Base-by-base conservation (phyloP, 2,113 vertebrate genomes). In the Upupa epops region DNA sequence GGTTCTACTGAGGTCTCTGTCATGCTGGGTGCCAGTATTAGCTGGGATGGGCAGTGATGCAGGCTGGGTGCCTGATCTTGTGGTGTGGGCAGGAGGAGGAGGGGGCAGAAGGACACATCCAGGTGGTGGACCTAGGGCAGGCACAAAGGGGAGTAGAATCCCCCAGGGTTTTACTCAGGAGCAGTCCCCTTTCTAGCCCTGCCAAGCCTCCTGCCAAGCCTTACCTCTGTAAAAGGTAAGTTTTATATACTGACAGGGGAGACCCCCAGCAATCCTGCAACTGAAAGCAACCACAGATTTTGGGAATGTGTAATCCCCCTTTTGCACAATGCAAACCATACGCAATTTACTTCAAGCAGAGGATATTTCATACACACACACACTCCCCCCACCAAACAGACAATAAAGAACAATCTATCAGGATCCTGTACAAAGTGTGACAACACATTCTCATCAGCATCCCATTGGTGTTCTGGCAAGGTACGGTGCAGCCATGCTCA, bases 401-500 rank as follows among this genome's bases (percentile, higher is more conserved):
- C 5, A 66, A 54, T n/a, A 86, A 86, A 55, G 37, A 83, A 32
- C 25, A 19, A 3, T 0, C 59, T 55, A 46, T n/a, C 31, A 89
- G 68, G 68, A 76, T 88, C 20, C 45, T 48, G 65, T 36, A 21
- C 55, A 65, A 46, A 1, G 9, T 5, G 5, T 64, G 72, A 55
- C 59, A 34, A 56, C 49, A 5, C 21, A 56, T 69, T 54, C 59
- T 60, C 77, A 75, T 58, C 64, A 86, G 68, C 72, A 73, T 73
- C 64, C 64, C 59, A 36, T 18, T 13, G 56, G 55, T 40, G 40
- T 49, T 75, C 59, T 89, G 73, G 51, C 12, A 14, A 81, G 58
- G 42, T 24, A 29, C 34, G 1, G 14, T 13, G 40, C 0, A 1
- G 73, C n/a, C 1, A 7, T 5, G 2, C 40, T 36, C 66, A 25